Percentiles rank a stretch among this genome's conserved stretches.
phyloP scores from a whole-genome alignment of 2,797 vertebrate species.

The Danio aesculapii region DNA sequence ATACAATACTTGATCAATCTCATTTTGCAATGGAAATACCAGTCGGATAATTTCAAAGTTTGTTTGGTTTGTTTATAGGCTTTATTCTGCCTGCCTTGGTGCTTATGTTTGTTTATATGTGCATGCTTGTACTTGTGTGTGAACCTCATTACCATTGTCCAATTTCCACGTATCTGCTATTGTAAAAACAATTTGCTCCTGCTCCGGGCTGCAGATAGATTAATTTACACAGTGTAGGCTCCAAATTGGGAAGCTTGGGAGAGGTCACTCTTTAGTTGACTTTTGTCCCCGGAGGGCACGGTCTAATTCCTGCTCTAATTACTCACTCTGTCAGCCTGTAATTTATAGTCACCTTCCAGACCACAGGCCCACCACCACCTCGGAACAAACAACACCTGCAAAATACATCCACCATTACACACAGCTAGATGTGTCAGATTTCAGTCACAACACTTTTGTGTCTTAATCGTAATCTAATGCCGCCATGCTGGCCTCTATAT shows the following conservation, averaged over 20 bases:
- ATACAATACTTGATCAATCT: too few species aligned
- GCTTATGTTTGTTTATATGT: constrained; percentile 55
- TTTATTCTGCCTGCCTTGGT: constrained; percentile 3
- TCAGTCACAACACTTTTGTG: constrained; percentile 25
- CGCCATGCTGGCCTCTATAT: neutral
- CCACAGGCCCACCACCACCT: constrained; percentile 36
- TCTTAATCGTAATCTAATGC: neutral
- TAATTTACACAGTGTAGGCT: constrained; percentile 53
- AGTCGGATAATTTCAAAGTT: neutral
- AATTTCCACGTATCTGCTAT: constrained; percentile 40
- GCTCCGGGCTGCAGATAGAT: constrained; percentile 36
- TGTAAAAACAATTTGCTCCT: constrained; percentile 45
- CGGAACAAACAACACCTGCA: constrained; percentile 45
- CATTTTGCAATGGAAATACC: too few species aligned
- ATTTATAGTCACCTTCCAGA: constrained; percentile 62
- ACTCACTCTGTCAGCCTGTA: constrained; percentile 58
- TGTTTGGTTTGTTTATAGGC: too few species aligned
- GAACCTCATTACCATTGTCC: constrained; percentile 36
- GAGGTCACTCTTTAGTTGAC: constrained; percentile 59
- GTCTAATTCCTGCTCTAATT: constrained; percentile 61
- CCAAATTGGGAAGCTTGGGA: constrained; percentile 49
- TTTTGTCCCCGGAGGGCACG: constrained; percentile 52
- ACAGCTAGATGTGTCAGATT: constrained; percentile 15
- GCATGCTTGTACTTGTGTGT: constrained; percentile 40
- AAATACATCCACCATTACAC: neutral